These are phyloP conservation scores for Pogonognathellus flavescens DNA, from an alignment of 1,140 invertebrate species.

Conservation along the genomic window DNA sequence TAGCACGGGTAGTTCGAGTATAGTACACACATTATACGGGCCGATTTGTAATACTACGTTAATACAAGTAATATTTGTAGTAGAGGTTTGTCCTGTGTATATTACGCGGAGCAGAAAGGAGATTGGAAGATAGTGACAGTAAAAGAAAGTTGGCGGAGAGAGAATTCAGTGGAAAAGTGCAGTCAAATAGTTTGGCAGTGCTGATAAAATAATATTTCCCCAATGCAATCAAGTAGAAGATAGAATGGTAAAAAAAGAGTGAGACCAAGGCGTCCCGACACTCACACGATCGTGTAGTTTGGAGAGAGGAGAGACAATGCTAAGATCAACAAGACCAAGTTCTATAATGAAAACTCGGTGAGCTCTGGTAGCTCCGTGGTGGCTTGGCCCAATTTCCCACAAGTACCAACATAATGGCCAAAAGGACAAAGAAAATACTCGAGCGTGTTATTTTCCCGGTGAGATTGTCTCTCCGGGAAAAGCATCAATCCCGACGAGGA, in stretches of 20 bases:
- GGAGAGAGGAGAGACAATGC: slow-evolving; percentile 8
- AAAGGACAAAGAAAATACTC: slow-evolving; percentile 50
- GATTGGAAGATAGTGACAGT: slow-evolving; percentile 3
- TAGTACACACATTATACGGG: neutral
- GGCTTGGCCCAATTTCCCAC: slow-evolving; percentile 35
- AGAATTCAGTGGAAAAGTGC: slow-evolving; percentile 41
- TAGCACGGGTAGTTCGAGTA: no score
- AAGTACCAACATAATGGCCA: slow-evolving; percentile 28
- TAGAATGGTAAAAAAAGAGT: slow-evolving; percentile 42
- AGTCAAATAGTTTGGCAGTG: slow-evolving; percentile 49
- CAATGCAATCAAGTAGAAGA: slow-evolving; percentile 42
- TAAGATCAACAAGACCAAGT: slow-evolving; percentile 46
- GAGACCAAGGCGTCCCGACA: neutral
- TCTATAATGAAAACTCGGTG: slow-evolving; percentile 44
- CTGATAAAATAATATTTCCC: slow-evolving; percentile 51
- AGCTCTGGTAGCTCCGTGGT: neutral
- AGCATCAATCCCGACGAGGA: slow-evolving; percentile 38
- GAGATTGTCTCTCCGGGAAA: slow-evolving; percentile 34
- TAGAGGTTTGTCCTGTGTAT: neutral
- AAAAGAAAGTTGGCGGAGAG: neutral
- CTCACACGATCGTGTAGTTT: no score
- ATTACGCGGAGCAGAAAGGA: neutral
- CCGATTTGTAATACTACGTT: neutral
- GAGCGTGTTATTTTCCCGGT: slow-evolving; percentile 39
- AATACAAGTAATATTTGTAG: neutral